Evolutionary conservation across 2,113 vertebrate species (phyloP), one percentile per base, ranked within the genome.

Genomic region (Malaclemys terrapin): DNA sequence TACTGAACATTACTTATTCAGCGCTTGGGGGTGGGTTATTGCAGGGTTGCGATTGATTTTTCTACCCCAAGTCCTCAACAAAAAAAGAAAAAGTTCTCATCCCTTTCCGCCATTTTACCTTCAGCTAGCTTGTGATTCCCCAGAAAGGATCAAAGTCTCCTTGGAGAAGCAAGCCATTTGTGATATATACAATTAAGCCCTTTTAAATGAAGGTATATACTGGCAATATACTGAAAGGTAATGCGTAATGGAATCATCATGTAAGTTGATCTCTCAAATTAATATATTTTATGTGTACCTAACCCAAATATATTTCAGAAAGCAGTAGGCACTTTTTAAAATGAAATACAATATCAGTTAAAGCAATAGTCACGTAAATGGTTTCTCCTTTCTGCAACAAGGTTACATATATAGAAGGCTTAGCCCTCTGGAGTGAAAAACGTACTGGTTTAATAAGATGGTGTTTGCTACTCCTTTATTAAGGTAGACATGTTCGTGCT

Each of bases 381-480:
- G 2, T 54, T 27, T 38, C 81, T 59, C 84, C 24, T 87, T 65
- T 91, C 85, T 42, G 45, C 84, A 82, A 65, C 4, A 0, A 57
- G 27, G 4, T 19, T 24, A 25, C 4, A 4, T 42, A 1, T 24
- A n/a, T 31, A 1, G 50, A 53, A 87, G 35, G 62, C 12, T 4
- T 90, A 93, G 78, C 24, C 27, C 45, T 2, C 4, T 16, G 89
- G 92, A 80, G 53, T 81, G 42, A 54, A 90, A 57, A 93, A 86
- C 31, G 57, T 82, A 29, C 79, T 56, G 76, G 84, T 91, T 96
- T 95, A 85, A 85, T 91, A 92, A 90, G 86, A 72, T 82, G 31
- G 62, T 10, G 24, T 92, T 91, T 91, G 69, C 8, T 1, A 84
- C 82, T 89, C 88, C 79, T 96, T 85, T 87, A 87, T 92, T 85